phyloP scores from a whole-genome alignment of 2,797 vertebrate species.

The Loriculus beryllinus region DNA sequence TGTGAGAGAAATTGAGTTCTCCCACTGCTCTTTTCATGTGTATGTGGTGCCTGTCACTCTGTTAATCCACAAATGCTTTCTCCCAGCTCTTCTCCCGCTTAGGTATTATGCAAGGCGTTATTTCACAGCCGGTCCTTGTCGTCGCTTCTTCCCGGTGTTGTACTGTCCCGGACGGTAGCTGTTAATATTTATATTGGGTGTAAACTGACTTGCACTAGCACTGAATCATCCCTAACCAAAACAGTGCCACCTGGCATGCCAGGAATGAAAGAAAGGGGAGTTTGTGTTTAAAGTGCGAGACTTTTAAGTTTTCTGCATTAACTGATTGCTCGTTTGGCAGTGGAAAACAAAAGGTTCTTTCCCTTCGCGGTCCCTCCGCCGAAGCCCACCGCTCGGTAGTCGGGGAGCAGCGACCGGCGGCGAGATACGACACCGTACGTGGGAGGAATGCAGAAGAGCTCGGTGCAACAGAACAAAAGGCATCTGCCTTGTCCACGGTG shows the following conservation, averaged over 20 bases:
- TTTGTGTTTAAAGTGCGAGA: background rate
- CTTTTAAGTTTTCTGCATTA: background rate
- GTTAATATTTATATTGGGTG: background rate
- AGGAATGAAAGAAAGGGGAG: background rate
- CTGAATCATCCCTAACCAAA: background rate
- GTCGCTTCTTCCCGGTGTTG: background rate
- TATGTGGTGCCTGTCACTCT: background rate
- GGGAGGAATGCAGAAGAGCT: constrained; percentile 27
- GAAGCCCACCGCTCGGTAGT: background rate
- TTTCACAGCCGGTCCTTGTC: background rate
- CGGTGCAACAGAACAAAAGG: background rate
- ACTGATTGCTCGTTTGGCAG: rapidly evolving
- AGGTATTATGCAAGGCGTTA: rapidly evolving
- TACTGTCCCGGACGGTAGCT: background rate
- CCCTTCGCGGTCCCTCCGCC: background rate
- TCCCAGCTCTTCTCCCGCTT: no score
- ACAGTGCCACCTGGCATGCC: background rate
- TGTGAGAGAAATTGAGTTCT: background rate
- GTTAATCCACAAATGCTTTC: background rate
- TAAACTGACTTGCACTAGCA: background rate
- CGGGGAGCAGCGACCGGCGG: background rate
- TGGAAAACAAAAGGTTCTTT: background rate
- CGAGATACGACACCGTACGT: background rate
- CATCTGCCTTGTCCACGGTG: background rate
- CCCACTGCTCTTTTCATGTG: rapidly evolving